Evolutionary conservation across 2,113 vertebrate genomes (phyloP).

Genomic region (Carollia perspicillata): DNA sequence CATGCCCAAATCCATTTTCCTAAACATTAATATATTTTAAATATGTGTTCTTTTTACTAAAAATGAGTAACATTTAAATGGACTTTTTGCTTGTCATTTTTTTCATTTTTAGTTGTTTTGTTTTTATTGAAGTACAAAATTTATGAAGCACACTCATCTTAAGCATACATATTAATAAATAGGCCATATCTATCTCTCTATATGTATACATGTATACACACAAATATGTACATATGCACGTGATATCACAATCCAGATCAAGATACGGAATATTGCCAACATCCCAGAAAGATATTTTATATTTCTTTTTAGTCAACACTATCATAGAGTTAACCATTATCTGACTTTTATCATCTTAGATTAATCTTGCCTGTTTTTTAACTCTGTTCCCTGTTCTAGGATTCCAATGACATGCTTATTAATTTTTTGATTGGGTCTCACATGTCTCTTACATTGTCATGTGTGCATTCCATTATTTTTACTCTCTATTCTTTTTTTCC

Average conservation of each 20-base stretch:
- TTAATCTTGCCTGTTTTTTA: not conserved
- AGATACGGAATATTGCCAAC: not conserved
- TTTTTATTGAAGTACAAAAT: constrained; percentile 13
- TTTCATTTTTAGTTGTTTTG: constrained; percentile 3
- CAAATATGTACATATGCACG: too few species aligned
- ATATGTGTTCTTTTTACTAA: not conserved
- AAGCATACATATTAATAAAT: not conserved
- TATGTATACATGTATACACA: not conserved
- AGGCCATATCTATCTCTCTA: not conserved
- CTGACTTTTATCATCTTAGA: not conserved
- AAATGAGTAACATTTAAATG: not conserved
- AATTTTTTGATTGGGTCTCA: not conserved
- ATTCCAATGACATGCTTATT: not conserved
- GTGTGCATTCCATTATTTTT: too few species aligned
- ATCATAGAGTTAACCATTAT: not conserved
- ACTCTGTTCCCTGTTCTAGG: not conserved
- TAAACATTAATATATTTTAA: not conserved
- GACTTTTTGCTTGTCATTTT: not conserved
- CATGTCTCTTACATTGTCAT: not conserved
- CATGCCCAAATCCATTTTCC: not conserved
- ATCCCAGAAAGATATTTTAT: not conserved
- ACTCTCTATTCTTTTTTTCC: too few species aligned
- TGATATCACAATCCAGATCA: not conserved
- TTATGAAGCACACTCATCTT: not conserved
- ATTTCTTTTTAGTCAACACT: not conserved